Base-by-base conservation (phyloP, 2,888 invertebrate species). In the Troides oblongomaculatus region DNA sequence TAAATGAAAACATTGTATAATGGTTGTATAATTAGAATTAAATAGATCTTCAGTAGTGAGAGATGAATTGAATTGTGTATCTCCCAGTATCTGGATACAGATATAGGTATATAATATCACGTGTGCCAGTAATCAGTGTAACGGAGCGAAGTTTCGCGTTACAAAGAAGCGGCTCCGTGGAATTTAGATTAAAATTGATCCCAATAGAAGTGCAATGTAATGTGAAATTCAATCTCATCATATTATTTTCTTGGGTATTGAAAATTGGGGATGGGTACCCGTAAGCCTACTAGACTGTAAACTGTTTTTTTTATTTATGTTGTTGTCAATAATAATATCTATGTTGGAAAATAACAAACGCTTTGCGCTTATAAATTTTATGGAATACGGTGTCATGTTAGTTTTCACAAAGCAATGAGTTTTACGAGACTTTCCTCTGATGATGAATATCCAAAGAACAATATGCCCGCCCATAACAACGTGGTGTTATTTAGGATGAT, bases 111-210 rank as follows among this genome's bases (percentile, higher is more conserved):
- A 10, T 85, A 85, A 86, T 84, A 81, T 81, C 77, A 77, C 72
- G 58, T 74, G 76, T 73, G 75, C 77, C 73, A 73, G 75, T 77
- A 79, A 80, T 78, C 78, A 64, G 64, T 69, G 64, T 30, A 59
- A 21, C 59, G 63, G 63, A 64, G 59, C 17, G 50, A 56, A 53
- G 64, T 57, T 60, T 39, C 61, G 60, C 70, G 69, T 74, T 79
- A 85, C 86, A 87, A 89, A 87, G 86, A 83, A 81, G 80, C 80
- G 80, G 83, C 77, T 79, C 80, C 73, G 74, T 71, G 87, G 89
- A 89, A 89, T 89, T 89, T 88, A 84, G 89, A 89, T 89, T 88
- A 88, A 88, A 88, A 89, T 87, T 87, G 82, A 87, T 87, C 81
- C 81, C 78, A 74, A 78, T 79, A 82, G 77, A 86, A 82, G 86